Base-by-base conservation (phyloP, 1,140 invertebrate genomes). In the Bathynomus jamesi region DNA sequence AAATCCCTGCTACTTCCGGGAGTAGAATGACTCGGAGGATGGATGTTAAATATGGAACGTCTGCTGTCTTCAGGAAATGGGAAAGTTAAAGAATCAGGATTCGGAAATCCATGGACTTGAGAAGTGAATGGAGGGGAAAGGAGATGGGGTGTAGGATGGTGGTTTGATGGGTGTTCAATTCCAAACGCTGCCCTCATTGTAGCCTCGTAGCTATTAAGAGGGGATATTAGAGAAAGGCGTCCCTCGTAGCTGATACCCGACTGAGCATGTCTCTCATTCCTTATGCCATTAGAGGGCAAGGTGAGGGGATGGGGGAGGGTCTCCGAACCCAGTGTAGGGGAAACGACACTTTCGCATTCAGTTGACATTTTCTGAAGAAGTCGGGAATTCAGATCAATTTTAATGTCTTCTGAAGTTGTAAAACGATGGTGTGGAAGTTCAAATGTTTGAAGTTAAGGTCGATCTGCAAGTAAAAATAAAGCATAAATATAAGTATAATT, bases 241-340 rank as follows among this genome's bases (percentile, higher is more conserved):
- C 78, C 78, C 65, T 78, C 78, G 70, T 78, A 78, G 68, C 78
- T 78, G 69, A 78, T 78, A n/a, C 70, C 73, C 21, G 70, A 67
- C n/a, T 73, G 5, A 29, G 61, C 31, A 40, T 67, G 69, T 3
- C 61, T 46, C 68, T 73, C 62, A 69, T 72, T 62, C 7, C 67
- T 71, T 60, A 60, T 63, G 46, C 40, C 27, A 21, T 63, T 17
- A 11, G 53, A 46, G 31, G 60, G 32, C 25, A 70, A 40, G 21
- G 2, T 53, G 30, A 69, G 31, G 28, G 73, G 61, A 13, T 60
- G 61, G 27, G 69, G 17, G 8, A 70, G 28, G 65, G 71, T 25
- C 28, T 65, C 5, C 31, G 21, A 65, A 27, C 65, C 28, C 28
- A 69, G 21, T n/a, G 61, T 11, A 8, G 61, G 61, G 21, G 61